phyloP scores from a whole-genome alignment of 2,888 invertebrate species.

The Cancer borealis region DNA sequence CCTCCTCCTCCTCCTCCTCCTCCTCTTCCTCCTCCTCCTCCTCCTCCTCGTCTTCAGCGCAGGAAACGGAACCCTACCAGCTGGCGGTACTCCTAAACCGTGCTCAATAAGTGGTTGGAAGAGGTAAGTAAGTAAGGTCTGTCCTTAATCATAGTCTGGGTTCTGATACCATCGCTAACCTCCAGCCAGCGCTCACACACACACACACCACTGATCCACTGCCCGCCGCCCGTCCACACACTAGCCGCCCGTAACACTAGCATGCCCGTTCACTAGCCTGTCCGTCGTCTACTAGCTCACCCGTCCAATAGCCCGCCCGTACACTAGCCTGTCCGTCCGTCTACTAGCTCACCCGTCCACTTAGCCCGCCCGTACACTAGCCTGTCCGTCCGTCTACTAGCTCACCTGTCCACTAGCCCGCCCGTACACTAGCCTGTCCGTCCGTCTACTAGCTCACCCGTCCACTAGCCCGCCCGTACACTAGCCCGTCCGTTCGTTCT shows the following conservation, averaged over 20 bases:
- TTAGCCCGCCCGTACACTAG: no score
- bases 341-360: background rate
- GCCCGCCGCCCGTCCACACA: background rate
- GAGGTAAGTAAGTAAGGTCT: background rate
- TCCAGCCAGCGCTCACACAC: background rate
- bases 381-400: no score
- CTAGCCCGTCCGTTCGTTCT: no score
- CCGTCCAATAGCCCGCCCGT: background rate
- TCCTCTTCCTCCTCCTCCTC: background rate
- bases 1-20: background rate
- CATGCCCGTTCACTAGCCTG: no score
- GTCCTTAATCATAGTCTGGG: background rate
- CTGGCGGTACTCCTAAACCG: background rate
- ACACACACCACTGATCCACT: no score
- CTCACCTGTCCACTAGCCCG: background rate
- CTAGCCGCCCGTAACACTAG: no score
- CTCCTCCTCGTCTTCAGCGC: background rate
- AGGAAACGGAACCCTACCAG: background rate
- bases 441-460: background rate
- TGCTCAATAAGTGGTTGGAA: conserved; percentile 30
- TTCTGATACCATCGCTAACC: background rate
- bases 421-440: no score
- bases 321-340: no score
- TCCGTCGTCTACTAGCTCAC: no score
- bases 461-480: background rate